phyloP scores from a whole-genome alignment of 2,888 invertebrate species.

The Zele albiditarsus region DNA sequence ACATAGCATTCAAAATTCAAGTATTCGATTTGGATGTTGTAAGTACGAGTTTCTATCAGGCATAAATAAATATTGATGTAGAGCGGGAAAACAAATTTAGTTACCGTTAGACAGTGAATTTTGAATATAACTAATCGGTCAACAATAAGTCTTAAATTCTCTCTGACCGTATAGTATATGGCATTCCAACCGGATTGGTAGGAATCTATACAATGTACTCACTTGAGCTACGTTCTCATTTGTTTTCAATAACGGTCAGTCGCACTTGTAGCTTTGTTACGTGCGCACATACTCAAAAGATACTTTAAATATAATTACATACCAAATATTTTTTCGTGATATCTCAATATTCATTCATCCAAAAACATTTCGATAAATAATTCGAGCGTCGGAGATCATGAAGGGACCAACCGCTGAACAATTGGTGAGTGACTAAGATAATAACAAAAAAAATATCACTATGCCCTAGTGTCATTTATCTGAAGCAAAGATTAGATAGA shows the following conservation, averaged over 20 bases:
- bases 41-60: neutral
- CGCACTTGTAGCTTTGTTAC: neutral
- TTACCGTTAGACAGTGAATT: neutral
- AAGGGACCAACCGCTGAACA: constrained; percentile 47
- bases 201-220: neutral
- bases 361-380: neutral
- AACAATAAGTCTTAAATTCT: neutral
- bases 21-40: neutral
- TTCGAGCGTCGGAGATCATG: constrained; percentile 39
- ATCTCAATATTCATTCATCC: neutral
- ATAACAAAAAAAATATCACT: neutral
- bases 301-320: neutral
- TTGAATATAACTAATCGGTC: neutral
- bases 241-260: neutral
- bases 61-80: constrained; percentile 16
- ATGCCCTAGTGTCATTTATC: neutral
- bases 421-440: neutral
- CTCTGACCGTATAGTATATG: neutral
- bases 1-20: neutral
- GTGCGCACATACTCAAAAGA: neutral
- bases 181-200: neutral
- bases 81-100: neutral
- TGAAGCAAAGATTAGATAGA: neutral
- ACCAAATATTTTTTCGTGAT: neutral
- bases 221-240: neutral